phyloP scores from a whole-genome alignment of 1,140 invertebrate genomes.

The Diabrotica virgifera region DNA sequence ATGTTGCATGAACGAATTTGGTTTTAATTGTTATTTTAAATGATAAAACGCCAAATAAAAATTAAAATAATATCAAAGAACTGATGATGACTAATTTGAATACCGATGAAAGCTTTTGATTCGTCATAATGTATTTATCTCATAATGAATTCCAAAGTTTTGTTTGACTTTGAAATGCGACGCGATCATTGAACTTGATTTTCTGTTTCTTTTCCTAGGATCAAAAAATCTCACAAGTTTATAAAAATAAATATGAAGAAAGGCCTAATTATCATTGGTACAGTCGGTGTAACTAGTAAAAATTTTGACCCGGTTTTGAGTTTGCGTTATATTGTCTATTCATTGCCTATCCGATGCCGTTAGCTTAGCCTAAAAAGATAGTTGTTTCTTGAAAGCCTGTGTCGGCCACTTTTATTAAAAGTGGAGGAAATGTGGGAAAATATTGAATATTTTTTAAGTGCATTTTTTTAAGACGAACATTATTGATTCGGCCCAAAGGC shows the following conservation, averaged over 20 bases:
- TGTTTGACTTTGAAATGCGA: constrained; percentile 12
- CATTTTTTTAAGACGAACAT: constrained; percentile 46
- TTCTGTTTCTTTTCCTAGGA: constrained; percentile 44
- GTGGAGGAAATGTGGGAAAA: constrained; percentile 32
- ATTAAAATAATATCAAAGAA: not conserved
- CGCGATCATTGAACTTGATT: constrained; percentile 36
- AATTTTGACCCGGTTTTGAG: constrained; percentile 47
- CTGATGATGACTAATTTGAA: not conserved
- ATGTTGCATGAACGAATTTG: not conserved
- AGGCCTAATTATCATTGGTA: constrained; percentile 43
- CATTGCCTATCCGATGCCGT: constrained; percentile 39
- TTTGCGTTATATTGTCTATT: constrained; percentile 31
- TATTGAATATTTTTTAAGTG: constrained; percentile 37
- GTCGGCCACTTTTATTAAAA: constrained; percentile 23
- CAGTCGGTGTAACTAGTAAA: constrained; percentile 38
- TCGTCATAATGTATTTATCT: not conserved
- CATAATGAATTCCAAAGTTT: not conserved
- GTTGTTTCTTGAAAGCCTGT: constrained; percentile 37
- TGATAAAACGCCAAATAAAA: not conserved
- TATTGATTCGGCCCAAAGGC: constrained; percentile 50
- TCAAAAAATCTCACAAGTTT: constrained; percentile 45
- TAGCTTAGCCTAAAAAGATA: constrained; percentile 39
- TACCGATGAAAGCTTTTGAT: not conserved
- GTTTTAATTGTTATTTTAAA: constrained; percentile 1
- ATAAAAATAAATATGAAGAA: constrained; percentile 49